Base-by-base conservation (phyloP, 2,888 invertebrate genomes). In the Bugula neritina region DNA sequence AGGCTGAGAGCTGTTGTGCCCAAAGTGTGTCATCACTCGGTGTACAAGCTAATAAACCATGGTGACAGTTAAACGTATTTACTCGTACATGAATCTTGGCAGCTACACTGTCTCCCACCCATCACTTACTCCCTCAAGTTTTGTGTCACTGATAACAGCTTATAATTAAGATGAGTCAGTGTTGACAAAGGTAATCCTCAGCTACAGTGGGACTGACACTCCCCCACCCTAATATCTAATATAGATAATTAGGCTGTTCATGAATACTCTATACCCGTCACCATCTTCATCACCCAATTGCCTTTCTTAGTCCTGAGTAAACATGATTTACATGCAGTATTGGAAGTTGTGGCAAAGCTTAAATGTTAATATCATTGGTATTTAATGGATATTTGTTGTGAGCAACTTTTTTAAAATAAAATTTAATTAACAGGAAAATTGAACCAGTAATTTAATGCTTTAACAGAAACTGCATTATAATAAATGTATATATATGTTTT, bases 291-390 rank as follows among this genome's bases (percentile, higher is more conserved):
- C 34, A 63, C 29, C 27, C 63, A 63, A 63, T 63, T 63, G 34
- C 63, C 63, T 63, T 13, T 27, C 63, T 63, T 63, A 63, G 63
- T 10, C 34, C 31, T 1, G 17, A 31, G 63, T 34, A 63, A 27
- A 63, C 63, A 63, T 27, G 17, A 63, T 63, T 63, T 25, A 27
- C 63, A 63, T 63, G 43, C 43, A 17, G 43, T 43, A 43, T 43
- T 43, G 43, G 43, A 43, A 43, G 43, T 17, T 43, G 43, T 17
- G 17, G 43, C 17, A 43, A 43, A 43, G 17, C 43, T 43, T n/a
- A n/a, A n/a, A n/a, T n/a, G n/a, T n/a, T n/a, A n/a, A n/a, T n/a
- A n/a, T n/a, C n/a, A n/a, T n/a, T n/a, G n/a, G n/a, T n/a, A n/a
- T n/a, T n/a, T n/a, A n/a, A n/a, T n/a, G n/a, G n/a, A n/a, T n/a